Conservation (phyloP, 2,797 vertebrate species). For the Harpagifer antarcticus region DNA sequence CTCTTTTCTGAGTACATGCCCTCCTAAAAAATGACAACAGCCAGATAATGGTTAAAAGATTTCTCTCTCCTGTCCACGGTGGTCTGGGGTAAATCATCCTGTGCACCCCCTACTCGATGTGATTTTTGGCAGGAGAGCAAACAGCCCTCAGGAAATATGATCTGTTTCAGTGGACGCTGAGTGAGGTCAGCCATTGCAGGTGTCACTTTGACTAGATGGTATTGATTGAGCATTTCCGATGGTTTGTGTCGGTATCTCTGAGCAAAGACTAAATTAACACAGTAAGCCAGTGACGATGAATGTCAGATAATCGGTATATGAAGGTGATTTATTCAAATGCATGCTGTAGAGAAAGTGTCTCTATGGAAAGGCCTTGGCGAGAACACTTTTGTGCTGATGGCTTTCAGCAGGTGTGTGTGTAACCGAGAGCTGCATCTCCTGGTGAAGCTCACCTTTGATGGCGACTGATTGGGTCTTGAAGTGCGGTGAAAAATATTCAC, state of each 20-base stretch:
- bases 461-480: conserved; percentile 68
- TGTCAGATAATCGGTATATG: conserved; percentile 1
- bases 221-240: conserved; percentile 73
- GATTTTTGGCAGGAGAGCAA: conserved; percentile 57
- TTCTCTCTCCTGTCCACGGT: conserved; percentile 52
- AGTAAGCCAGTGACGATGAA: conserved; percentile 15
- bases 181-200: conserved; percentile 73
- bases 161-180: conserved; percentile 58
- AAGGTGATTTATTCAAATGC: conserved; percentile 30
- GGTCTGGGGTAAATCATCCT: conserved; percentile 70
- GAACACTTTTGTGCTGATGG: conserved; percentile 37
- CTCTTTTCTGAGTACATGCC: conserved; percentile 61
- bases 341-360: conserved; percentile 14
- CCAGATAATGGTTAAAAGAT: conserved; percentile 75
- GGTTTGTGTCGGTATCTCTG: conserved; percentile 52
- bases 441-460: conserved; percentile 70
- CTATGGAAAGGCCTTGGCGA: conserved; percentile 21
- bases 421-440: conserved; percentile 32
- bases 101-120: conserved; percentile 30
- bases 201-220: conserved; percentile 62
- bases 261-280: conserved; percentile 61
- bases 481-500: conserved; percentile 49
- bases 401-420: conserved; percentile 26
- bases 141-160: conserved; percentile 71
- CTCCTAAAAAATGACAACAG: conserved; percentile 55